Evolutionary conservation across 2,797 vertebrate species (phyloP).

Genomic region (Delichon dasypus): DNA sequence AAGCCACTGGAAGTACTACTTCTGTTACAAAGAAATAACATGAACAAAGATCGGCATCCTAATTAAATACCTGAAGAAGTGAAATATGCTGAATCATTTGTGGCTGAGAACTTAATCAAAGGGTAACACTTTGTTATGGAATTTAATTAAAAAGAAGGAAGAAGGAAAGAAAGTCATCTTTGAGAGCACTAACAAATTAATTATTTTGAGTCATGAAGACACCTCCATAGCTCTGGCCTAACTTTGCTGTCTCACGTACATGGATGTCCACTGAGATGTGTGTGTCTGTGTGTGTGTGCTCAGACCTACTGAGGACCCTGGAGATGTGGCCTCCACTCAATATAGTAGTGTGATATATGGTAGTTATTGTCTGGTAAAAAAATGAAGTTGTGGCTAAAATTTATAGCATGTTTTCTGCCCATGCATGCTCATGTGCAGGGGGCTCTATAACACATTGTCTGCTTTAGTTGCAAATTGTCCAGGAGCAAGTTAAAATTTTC

Average conservation of each 20-base stretch:
- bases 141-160: constrained; percentile 17
- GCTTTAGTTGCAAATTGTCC: neutral
- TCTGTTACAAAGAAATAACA: neutral
- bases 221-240: neutral
- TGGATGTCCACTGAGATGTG: neutral
- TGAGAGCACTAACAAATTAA: neutral
- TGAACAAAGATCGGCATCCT: neutral
- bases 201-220: neutral
- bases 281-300: neutral
- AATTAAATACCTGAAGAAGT: constrained; percentile 3
- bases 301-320: neutral
- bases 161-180: neutral
- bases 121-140: neutral
- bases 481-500: neutral
- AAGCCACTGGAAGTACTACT: neutral
- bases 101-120: neutral
- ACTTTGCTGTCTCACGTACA: neutral
- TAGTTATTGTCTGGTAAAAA: neutral
- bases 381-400: no score
- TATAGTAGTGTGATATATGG: neutral
- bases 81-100: neutral
- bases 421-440: neutral
- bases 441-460: neutral
- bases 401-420: neutral
- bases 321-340: neutral